Base-by-base conservation (phyloP, 2,113 vertebrate genomes). In the Aramus guarauna region DNA sequence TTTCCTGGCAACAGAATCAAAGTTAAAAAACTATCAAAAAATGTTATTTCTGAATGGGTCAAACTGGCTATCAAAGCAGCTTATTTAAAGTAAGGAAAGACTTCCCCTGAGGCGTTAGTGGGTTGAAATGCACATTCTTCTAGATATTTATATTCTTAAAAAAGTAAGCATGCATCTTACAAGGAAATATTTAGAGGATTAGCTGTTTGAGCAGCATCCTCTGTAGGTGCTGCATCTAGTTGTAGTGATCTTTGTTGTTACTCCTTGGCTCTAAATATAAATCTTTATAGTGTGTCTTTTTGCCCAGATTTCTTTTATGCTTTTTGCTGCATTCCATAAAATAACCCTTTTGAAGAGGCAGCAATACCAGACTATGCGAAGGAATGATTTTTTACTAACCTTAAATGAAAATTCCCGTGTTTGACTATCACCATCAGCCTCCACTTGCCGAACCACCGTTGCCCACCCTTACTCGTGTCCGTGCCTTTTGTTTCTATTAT, bases 11-110 rank as follows among this genome's bases (percentile, higher is more conserved):
- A 55, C 30, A 79, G 77, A 92, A 92, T 96, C 84, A 95, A 96
- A 96, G 45, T 63, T 94, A 79, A 94, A 89, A 85, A 92, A 26
- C 77, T 78, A 85, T 96, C 92, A 94, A 91, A 96, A 81, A 18
- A 60, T 18, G 76, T 93, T 92, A 81, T 85, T 94, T 96, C 81
- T 95, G 95, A 92, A 41, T 86, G 87, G 94, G 94, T 95, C 96
- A 95, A 83, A 88, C 67, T 88, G 48, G 68, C 75, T 95, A 95
- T 92, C 84, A 94, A 79, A 95, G 74, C 29, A 85, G 64, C 43
- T 90, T 96, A 66, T 92, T 91, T 96, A 85, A 90, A 86, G 87
- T 14, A 53, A 94, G 58, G 53, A 91, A 67, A 47, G 84, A 56
- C 77, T 80, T 89, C 52, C 89, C 92, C 63, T 85, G 84, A 96